These are phyloP conservation scores for Echinops telfairi DNA, from an alignment of 2,113 vertebrate species.

Conservation along the genomic window DNA sequence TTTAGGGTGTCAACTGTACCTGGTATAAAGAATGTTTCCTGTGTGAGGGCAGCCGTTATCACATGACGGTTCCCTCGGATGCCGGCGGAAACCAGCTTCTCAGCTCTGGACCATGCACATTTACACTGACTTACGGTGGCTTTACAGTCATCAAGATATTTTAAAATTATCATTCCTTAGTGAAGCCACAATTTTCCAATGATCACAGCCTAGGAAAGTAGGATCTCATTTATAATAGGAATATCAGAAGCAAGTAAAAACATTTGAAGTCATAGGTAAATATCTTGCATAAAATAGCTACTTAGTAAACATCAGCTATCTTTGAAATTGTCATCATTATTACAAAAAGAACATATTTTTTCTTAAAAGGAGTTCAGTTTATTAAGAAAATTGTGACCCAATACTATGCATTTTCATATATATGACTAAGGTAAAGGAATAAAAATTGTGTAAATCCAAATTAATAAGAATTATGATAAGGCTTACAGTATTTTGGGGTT, in stretches of 20 bases:
- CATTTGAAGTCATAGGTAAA: neutral
- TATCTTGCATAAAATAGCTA: neutral
- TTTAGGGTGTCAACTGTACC: neutral
- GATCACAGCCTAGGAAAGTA: neutral
- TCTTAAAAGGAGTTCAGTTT: slow-evolving; percentile 17
- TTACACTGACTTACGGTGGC: neutral
- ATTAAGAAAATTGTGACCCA: neutral
- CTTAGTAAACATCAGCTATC: slow-evolving; percentile 19
- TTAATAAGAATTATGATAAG: neutral
- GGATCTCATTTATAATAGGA: neutral
- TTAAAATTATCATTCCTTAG: neutral
- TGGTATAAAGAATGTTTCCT: neutral
- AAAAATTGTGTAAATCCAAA: neutral
- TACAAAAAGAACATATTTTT: neutral
- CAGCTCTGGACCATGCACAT: neutral
- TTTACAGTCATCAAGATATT: neutral
- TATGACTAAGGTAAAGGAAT: neutral
- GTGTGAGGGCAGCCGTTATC: neutral
- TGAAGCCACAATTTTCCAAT: neutral
- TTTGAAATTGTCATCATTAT: neutral
- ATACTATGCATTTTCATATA: neutral
- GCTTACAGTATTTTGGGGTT: neutral
- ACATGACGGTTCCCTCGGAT: neutral
- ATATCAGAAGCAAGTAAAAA: neutral
- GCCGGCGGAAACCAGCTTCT: neutral